These are phyloP conservation scores for Oopsacas minuta DNA, from an alignment of 37 sponge, comb jelly and placozoan species.

Conservation along the genomic window DNA sequence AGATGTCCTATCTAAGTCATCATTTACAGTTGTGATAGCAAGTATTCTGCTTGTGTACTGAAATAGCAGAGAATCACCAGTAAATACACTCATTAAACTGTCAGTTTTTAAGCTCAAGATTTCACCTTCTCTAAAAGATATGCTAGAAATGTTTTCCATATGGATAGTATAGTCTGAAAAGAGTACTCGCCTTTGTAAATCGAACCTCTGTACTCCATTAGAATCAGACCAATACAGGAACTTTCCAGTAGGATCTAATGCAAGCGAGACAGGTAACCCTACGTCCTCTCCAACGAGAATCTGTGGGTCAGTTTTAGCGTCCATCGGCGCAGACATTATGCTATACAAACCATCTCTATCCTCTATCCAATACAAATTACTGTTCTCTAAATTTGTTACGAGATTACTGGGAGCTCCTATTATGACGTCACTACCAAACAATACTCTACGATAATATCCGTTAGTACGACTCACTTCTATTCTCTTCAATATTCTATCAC, in stretches of 20 bases:
- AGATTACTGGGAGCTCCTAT: background rate
- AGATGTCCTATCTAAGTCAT: background rate
- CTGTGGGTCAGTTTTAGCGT: background rate
- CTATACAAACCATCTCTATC: background rate
- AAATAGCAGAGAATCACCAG: background rate
- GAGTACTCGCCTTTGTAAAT: background rate
- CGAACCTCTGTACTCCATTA: background rate
- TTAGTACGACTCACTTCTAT: background rate
- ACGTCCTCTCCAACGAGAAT: background rate
- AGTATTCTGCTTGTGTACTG: background rate
- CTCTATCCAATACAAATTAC: background rate
- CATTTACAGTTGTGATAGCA: background rate
- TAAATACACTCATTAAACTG: background rate
- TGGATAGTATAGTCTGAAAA: background rate
- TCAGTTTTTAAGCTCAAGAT: background rate
- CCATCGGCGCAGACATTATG: background rate
- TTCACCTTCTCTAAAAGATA: background rate
- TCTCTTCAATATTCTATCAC: background rate
- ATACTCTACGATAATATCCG: background rate
- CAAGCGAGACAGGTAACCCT: background rate
- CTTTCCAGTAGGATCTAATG: background rate
- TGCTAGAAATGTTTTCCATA: background rate
- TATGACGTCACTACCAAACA: slow-evolving; percentile 9
- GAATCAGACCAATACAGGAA: background rate
- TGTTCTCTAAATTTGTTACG: background rate